These are phyloP conservation scores for Leptocoma aspasia DNA, from an alignment of 2,113 vertebrate species.

Conservation along the genomic window DNA sequence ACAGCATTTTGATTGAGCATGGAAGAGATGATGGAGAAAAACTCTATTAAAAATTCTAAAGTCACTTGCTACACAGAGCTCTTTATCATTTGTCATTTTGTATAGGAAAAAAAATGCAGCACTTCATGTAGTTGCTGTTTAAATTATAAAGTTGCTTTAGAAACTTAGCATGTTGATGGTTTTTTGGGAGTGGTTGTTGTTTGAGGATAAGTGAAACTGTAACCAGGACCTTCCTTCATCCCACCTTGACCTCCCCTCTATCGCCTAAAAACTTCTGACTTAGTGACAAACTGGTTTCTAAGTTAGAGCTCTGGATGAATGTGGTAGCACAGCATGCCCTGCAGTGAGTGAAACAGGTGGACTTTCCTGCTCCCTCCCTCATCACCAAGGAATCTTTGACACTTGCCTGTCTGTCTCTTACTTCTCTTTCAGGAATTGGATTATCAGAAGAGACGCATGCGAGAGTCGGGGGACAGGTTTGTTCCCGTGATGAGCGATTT, in stretches of 20 bases:
- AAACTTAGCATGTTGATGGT: not conserved
- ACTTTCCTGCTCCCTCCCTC: not conserved
- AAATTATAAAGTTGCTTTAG: not conserved
- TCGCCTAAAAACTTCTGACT: not conserved
- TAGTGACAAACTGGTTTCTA: not conserved
- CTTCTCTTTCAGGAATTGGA: constrained; percentile 84
- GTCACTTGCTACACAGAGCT: not conserved
- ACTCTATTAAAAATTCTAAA: not conserved
- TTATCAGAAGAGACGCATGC: constrained; percentile 86
- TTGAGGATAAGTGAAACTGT: not conserved
- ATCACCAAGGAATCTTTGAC: not conserved
- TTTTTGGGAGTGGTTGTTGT: not conserved
- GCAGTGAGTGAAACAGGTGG: not conserved
- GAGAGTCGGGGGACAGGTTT: constrained; percentile 87
- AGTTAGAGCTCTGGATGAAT: not conserved
- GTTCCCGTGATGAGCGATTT: constrained; percentile 94
- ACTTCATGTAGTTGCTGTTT: not conserved
- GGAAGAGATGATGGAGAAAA: not conserved
- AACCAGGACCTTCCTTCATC: not conserved
- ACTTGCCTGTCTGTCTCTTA: not conserved
- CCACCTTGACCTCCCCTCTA: not conserved
- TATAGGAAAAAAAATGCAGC: not conserved
- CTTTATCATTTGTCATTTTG: not conserved
- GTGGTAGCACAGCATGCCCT: not conserved
- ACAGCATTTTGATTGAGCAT: not conserved